Evolutionary conservation across 2,797 vertebrate species (phyloP).

Genomic region (Lagodon rhomboides): DNA sequence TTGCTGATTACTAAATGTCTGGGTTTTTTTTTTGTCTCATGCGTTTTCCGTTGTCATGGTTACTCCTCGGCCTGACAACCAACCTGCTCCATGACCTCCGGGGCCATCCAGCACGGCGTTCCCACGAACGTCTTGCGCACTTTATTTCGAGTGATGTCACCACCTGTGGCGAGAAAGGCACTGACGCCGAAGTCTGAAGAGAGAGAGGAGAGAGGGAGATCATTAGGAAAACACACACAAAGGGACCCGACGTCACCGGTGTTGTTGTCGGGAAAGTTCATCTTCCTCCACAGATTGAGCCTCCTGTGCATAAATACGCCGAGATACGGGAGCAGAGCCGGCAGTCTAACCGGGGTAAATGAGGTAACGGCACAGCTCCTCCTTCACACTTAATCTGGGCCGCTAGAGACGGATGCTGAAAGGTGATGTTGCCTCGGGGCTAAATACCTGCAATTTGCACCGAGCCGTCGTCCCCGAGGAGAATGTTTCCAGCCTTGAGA

Average conservation of each 20-base stretch:
- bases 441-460: constrained; percentile 98
- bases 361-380: constrained; percentile 12
- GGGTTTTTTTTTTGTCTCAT: neutral
- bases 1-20: neutral
- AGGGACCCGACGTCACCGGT: constrained; percentile 1
- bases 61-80: constrained; percentile 12
- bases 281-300: neutral
- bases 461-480: constrained; percentile 97
- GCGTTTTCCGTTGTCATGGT: neutral
- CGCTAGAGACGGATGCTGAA: constrained; percentile 30
- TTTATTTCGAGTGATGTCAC: constrained; percentile 98
- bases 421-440: constrained; percentile 12
- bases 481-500: constrained; percentile 98
- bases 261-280: neutral
- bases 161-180: constrained; percentile 96
- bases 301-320: neutral
- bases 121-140: constrained; percentile 98
- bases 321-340: neutral
- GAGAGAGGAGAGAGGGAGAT: constrained; percentile 2
- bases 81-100: constrained; percentile 99
- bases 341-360: neutral
- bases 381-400: constrained; percentile 36
- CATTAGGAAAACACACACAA: constrained; percentile 1
- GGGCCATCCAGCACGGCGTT: constrained; percentile 99
- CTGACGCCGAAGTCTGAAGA: constrained; percentile 95